Conservation (phyloP, 1,140 invertebrate species). For the Spodoptera frugiperda region DNA sequence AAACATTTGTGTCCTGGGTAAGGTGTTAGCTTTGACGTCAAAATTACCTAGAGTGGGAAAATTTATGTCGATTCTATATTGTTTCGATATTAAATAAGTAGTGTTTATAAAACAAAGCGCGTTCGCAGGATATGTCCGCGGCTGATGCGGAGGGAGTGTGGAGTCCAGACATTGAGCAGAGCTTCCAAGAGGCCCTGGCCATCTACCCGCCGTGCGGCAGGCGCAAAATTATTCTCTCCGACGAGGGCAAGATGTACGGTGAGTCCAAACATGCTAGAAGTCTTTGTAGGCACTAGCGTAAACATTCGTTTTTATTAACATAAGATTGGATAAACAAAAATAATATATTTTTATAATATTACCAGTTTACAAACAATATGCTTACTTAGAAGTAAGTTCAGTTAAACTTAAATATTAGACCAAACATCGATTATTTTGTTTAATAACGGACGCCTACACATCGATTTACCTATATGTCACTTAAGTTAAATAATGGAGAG, state of each 20-base stretch:
- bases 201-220: conserved; percentile 99
- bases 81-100: conserved; percentile 26
- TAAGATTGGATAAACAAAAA: not conserved
- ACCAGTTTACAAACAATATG: no score
- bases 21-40: conserved; percentile 2
- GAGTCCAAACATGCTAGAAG: conserved; percentile 87
- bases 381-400: not conserved
- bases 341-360: no score
- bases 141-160: conserved; percentile 99
- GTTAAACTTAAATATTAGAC: not conserved
- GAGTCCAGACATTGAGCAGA: conserved; percentile 99
- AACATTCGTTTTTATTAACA: not conserved
- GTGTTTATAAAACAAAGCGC: conserved; percentile 33
- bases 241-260: conserved; percentile 99
- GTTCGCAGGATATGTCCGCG: conserved; percentile 92
- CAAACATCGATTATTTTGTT: not conserved
- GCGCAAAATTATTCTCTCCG: conserved; percentile 99
- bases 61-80: conserved; percentile 22
- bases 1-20: not conserved
- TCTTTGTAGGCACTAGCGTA: conserved; percentile 13
- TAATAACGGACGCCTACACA: not conserved
- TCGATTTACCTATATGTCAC: conserved; percentile 62
- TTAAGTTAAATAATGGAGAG: conserved; percentile 72
- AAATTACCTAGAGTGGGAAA: conserved; percentile 13
- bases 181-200: conserved; percentile 99